phyloP scores from a whole-genome alignment of 2,113 vertebrate genomes.

The Oreochromis niloticus region DNA sequence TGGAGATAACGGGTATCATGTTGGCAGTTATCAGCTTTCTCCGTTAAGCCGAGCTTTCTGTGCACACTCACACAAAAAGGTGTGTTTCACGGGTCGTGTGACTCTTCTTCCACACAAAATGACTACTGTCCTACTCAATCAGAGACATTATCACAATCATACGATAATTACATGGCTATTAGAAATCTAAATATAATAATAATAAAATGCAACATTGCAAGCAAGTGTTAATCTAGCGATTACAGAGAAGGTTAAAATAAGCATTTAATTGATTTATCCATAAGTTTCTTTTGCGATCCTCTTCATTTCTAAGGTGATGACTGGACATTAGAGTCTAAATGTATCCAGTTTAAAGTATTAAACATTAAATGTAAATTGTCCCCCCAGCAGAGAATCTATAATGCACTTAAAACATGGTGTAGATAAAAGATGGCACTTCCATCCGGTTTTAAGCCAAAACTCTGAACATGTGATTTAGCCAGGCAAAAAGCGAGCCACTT shows the following conservation, averaged over 20 bases:
- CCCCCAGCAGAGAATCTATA: not conserved
- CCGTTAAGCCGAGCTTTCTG: not conserved
- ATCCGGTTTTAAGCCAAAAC: not conserved
- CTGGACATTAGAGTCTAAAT: not conserved
- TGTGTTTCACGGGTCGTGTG: not conserved
- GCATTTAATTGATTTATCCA: not conserved
- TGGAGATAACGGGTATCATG: not conserved
- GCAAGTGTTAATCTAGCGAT: not conserved
- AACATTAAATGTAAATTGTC: not conserved
- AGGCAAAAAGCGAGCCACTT: not conserved
- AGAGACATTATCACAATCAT: not conserved
- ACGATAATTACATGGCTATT: not conserved
- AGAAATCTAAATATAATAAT: not conserved
- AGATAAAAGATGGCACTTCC: not conserved
- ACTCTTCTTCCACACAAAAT: not conserved
- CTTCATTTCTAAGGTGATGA: not conserved
- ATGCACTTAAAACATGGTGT: not conserved
- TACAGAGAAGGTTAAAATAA: not conserved
- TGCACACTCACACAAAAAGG: not conserved
- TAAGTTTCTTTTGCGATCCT: not conserved
- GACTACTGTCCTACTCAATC: not conserved
- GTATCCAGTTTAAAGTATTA: not conserved
- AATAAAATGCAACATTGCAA: not conserved
- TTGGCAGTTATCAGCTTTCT: not conserved
- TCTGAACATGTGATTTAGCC: not conserved